phyloP scores from a whole-genome alignment of 2,797 vertebrate species.

The Pampus argenteus region DNA sequence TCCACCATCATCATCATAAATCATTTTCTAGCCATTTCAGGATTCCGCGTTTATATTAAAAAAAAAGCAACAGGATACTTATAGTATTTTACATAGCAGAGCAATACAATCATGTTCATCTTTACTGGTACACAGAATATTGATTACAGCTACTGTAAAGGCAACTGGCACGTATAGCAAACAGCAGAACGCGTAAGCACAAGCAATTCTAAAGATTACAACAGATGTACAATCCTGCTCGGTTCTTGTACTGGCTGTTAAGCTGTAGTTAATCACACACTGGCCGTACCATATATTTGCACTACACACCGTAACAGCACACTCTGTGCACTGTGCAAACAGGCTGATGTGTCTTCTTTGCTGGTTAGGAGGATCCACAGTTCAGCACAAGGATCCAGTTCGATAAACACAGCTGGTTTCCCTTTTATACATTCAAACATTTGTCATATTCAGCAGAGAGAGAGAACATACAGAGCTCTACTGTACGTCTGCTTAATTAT shows the following conservation, averaged over 20 bases:
- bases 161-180: conserved; percentile 55
- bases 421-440: conserved; percentile 59
- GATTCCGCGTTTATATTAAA: conserved; percentile 21
- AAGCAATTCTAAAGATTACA: conserved; percentile 46
- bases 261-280: conserved; percentile 50
- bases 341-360: conserved; percentile 36
- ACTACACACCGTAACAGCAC: conserved; percentile 15
- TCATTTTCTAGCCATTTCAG: neutral
- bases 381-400: conserved; percentile 27
- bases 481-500: neutral
- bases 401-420: conserved; percentile 33
- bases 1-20: conserved; percentile 7
- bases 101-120: conserved; percentile 62
- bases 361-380: conserved; percentile 47
- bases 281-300: neutral
- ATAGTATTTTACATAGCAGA: conserved; percentile 48
- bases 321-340: conserved; percentile 42
- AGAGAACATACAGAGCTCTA: conserved; percentile 10
- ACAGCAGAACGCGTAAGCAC: conserved; percentile 57
- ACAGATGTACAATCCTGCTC: conserved; percentile 59
- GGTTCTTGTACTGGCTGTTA: conserved; percentile 25
- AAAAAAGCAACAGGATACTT: conserved; percentile 38
- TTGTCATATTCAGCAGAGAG: conserved; percentile 21
- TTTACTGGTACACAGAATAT: conserved; percentile 58
- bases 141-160: conserved; percentile 56